Base-by-base conservation (phyloP, 2,888 invertebrate genomes). In the Minunthozetes semirufus region DNA sequence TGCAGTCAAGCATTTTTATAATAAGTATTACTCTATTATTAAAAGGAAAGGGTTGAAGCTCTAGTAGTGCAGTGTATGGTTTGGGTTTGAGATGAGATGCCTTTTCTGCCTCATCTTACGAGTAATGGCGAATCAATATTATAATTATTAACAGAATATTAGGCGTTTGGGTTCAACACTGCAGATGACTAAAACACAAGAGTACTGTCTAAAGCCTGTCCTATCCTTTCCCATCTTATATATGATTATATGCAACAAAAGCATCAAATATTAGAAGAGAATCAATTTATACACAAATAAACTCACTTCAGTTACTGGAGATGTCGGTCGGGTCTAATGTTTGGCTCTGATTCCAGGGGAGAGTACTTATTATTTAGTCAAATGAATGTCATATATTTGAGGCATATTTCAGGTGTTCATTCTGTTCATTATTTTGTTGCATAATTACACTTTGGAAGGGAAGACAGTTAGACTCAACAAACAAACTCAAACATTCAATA, bases 21-120 rank as follows among this genome's bases (percentile, higher is more conserved):
- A 68, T 42, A 70, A 70, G 70, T 70, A 70, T 70, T 70, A 70
- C 42, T 70, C 70, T 70, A 70, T 70, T 70, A 70, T 70, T 70
- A 70, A 70, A 70, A 70, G 48, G 70, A 48, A 70, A 70, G 70
- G 70, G 70, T 70, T 70, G 70, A 70, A 38, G 38, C 70, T n/a
- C n/a, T n/a, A 46, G 25, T 29, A 59, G 29, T 17, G 27, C 29
- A 70, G 38, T 19, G 38, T 33, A 63, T 25, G 3, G 22, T 56
- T 19, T n/a, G n/a, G 6, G 25, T 6, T 29, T 42, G 46, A 33
- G 1, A 48, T 13, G 59, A 5, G 15, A 29, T 59, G 59, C 22
- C 42, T 38, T n/a, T 29, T 66, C 66, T 66, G 66, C 66, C 33
- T 66, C 66, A 66, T 66, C 66, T 59, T 59, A 66, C 42, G 17